Base-by-base conservation (phyloP, 37 sponge, comb jelly and placozoan species). In the Oscarella lobularis region DNA sequence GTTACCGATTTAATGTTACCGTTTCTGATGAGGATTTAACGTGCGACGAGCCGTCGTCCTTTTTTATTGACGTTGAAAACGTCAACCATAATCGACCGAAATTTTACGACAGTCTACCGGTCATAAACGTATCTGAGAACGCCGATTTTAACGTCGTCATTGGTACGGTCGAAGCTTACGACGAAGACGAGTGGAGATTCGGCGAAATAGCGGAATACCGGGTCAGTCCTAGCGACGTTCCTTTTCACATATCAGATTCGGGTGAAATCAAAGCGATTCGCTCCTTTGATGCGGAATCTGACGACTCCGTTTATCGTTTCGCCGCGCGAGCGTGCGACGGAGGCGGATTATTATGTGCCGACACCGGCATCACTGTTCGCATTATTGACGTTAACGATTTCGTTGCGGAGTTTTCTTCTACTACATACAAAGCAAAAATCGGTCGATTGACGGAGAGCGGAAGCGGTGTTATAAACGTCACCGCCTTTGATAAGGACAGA, bases 231-330 rank as follows among this genome's bases (percentile, higher is more conserved):
- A 32, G 36, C 0, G 41, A 38, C 33, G 66, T 81, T 1, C 84
- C 88, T 66, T 87, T 87, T 66, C 41, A 37, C 40, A 65, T 81
- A 1, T 6, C 74, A 29, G 9, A 66, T 4, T 73, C 77, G 72
- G 88, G 88, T 2, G 39, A 66, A n/a, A 66, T 87, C 1, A 70
- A 33, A 31, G 31, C 65, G 1, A 30, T 29, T 4, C 77, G 38
- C n/a, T 39, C 35, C 1, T 54, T 87, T 33, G 88, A 87, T 67
- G 80, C 76, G 70, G 88, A 87, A 30, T 36, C 39, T 31, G 78
- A 80, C 32, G 34, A 68, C 38, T 66, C 54, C 14, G 37, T 38
- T 31, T 74, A 55, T 67, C 67, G 81, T 35, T 83, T 87, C 66
- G 31, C 74, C 38, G 81, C 83, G 9, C 69, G 20, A 36, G 88